Evolutionary conservation across 2,888 invertebrate species (phyloP).

Genomic region (Campaea margaritaria): DNA sequence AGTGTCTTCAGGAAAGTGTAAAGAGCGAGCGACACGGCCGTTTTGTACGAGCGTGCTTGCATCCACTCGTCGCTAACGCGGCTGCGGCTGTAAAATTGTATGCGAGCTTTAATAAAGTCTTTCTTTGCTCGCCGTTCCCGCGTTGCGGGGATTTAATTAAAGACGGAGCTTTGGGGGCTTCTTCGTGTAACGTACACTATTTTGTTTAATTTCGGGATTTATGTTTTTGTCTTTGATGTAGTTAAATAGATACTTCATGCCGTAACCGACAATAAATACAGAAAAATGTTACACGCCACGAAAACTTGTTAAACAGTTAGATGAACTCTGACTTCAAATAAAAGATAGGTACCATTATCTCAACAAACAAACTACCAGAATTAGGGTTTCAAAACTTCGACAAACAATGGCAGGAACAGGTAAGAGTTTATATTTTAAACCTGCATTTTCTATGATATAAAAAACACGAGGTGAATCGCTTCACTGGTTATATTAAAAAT

Average conservation of each 20-base stretch:
- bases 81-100: constrained; percentile 46
- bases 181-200: not conserved
- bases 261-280: too few relatives aligned
- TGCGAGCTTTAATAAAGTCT: constrained; percentile 55
- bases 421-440: too few relatives aligned
- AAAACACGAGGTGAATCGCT: too few relatives aligned
- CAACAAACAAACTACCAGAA: too few relatives aligned
- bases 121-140: constrained; percentile 47
- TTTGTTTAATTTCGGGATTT: not conserved
- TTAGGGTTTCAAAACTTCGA: too few relatives aligned
- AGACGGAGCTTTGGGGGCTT: constrained; percentile 8
- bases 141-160: constrained; percentile 36
- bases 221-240: not conserved
- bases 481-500: too few relatives aligned
- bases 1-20: too few relatives aligned
- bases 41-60: not conserved
- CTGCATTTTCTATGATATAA: too few relatives aligned
- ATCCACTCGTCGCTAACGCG: not conserved
- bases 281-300: not conserved
- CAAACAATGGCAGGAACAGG: too few relatives aligned
- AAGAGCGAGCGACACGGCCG: too few relatives aligned
- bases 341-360: not conserved
- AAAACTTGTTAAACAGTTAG: not conserved
- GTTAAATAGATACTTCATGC: too few relatives aligned
- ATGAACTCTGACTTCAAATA: too few relatives aligned